phyloP scores from a whole-genome alignment of 1,140 invertebrate genomes.

The Brachionus angularis region DNA sequence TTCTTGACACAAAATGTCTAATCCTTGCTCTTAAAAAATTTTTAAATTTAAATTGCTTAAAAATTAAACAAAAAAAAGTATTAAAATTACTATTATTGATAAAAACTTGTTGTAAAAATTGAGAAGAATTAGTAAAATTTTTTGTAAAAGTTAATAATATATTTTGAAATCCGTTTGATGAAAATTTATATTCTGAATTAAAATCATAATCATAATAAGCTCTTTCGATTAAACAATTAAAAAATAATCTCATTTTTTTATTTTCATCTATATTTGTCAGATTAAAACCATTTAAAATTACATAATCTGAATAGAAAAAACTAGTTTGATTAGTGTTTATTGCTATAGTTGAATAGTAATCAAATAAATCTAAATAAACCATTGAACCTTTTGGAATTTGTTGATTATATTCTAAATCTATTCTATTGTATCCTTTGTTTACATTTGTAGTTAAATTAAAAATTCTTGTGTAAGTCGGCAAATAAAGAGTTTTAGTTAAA shows the following conservation, averaged over 20 bases:
- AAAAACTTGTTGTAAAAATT: too few species aligned
- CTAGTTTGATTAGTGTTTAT: background rate
- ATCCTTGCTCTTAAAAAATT: background rate
- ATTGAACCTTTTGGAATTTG: constrained; percentile 1
- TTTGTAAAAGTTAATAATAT: background rate
- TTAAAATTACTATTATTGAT: too few species aligned
- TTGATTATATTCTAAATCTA: background rate
- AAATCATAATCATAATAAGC: background rate
- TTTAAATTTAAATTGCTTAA: background rate
- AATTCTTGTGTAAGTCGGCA: background rate
- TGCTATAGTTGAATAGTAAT: background rate
- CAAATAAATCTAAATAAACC: background rate
- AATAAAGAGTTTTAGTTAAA: background rate
- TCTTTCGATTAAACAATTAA: constrained; percentile 16
- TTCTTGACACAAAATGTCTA: background rate
- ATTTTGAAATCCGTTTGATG: background rate
- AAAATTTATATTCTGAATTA: background rate
- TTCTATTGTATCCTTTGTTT: background rate
- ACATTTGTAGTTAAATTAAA: too few species aligned
- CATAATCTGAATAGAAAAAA: background rate
- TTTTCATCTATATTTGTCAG: background rate
- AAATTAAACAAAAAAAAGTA: too few species aligned
- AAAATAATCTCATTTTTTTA: constrained; percentile 4
- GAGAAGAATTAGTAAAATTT: constrained; percentile 2
- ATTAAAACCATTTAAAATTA: background rate